Conservation (phyloP, 2,888 invertebrate genomes). For the Temnothorax rugatulus region DNA sequence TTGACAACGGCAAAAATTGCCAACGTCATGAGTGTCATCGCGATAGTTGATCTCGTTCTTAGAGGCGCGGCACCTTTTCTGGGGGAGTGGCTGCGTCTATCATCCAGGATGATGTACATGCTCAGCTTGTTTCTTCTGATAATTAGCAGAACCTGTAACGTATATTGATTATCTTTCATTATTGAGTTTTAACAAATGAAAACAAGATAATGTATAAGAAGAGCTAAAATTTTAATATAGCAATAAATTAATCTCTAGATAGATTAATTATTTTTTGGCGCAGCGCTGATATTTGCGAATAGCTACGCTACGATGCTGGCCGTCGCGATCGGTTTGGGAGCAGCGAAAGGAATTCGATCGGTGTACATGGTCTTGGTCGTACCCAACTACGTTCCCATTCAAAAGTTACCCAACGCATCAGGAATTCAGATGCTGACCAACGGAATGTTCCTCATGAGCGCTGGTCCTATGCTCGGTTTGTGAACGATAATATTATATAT, state of each 20-base stretch:
- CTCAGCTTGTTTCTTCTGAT: slow-evolving; percentile 89
- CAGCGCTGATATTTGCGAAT: slow-evolving; percentile 85
- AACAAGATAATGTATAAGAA: not conserved
- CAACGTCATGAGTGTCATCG: slow-evolving; percentile 89
- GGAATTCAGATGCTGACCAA: slow-evolving; percentile 91
- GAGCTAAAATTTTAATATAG: not conserved
- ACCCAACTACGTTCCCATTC: slow-evolving; percentile 90
- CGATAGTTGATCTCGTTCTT: slow-evolving; percentile 87
- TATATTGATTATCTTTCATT: slow-evolving; percentile 70
- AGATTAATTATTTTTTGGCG: slow-evolving; percentile 51
- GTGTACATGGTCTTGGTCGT: slow-evolving; percentile 91
- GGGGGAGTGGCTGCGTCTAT: slow-evolving; percentile 89
- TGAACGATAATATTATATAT: not conserved
- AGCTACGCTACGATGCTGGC: slow-evolving; percentile 83
- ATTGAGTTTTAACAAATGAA: not conserved
- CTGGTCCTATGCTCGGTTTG: slow-evolving; percentile 90
- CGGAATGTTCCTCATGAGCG: slow-evolving; percentile 88
- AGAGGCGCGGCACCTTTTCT: slow-evolving; percentile 90
- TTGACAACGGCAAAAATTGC: slow-evolving; percentile 89
- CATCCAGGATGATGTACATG: slow-evolving; percentile 90
- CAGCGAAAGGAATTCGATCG: slow-evolving; percentile 90
- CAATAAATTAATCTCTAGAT: not conserved
- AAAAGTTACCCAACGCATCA: slow-evolving; percentile 90
- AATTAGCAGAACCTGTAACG: slow-evolving; percentile 89
- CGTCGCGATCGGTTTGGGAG: slow-evolving; percentile 89